Percentiles rank a stretch among this genome's conserved stretches.
Evolutionary conservation across 2,888 invertebrate species (phyloP).

Genomic region (Nomada fucata): DNA sequence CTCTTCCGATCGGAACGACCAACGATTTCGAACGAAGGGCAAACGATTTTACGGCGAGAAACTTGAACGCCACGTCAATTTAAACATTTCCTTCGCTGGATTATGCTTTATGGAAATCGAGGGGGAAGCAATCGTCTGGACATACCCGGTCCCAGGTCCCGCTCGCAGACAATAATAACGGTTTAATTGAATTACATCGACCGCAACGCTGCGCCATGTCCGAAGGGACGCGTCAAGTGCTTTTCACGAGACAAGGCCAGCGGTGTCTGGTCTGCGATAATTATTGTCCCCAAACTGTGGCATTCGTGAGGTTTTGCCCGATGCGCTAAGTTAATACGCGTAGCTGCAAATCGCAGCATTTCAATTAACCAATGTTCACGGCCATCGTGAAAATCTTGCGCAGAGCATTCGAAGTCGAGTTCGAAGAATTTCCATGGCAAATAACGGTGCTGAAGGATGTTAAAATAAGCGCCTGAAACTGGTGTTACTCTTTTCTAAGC

Average conservation of each 20-base stretch:
- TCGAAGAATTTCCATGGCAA: not conserved
- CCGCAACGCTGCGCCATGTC: conserved; percentile 50
- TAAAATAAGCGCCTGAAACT: too few species aligned
- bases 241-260: conserved; percentile 56
- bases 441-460: too few species aligned
- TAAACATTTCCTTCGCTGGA: not conserved
- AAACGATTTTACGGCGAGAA: not conserved
- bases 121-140: conserved; percentile 30
- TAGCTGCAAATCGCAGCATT: conserved; percentile 34
- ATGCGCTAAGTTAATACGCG: conserved; percentile 39
- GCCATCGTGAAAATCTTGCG: conserved; percentile 3
- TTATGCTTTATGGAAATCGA: conserved; percentile 15
- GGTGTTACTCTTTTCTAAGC: too few species aligned
- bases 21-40: not conserved
- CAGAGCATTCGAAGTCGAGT: not conserved
- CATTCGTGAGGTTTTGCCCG: conserved; percentile 30
- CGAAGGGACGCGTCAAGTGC: conserved; percentile 60
- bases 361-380: conserved; percentile 36
- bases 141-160: conserved; percentile 9
- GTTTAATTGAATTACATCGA: conserved; percentile 69
- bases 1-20: conserved; percentile 6
- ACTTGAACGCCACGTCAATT: not conserved
- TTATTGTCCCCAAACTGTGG: conserved; percentile 53
- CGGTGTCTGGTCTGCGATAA: conserved; percentile 60
- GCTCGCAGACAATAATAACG: conserved; percentile 58